Evolutionary conservation across 2,888 invertebrate genomes (phyloP), one percentile per base, ranked within the genome.

Genomic region (Geophilus truncorum): DNA sequence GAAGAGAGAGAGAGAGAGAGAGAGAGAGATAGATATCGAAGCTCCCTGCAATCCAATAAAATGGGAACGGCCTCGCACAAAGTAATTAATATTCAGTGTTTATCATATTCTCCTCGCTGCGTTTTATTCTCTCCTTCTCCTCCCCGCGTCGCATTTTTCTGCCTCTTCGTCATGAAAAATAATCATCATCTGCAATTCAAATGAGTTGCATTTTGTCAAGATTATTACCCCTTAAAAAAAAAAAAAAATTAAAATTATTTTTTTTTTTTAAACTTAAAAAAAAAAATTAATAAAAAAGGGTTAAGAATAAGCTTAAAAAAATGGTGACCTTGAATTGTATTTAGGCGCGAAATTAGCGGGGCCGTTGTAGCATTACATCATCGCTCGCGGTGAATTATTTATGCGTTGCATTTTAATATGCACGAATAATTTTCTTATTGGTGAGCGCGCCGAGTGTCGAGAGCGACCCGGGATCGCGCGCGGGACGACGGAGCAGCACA

Each of bases 11-110:
- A n/a, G n/a, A 23, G 23, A 23, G 23, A 62, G 10, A 62, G 23
- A 62, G 1, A 62, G 57, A 62, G 57, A 62, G 57, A 62, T 62
- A 62, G 57, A 62, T 62, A 62, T 62, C 57, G 57, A 62, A 62
- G 57, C 57, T 62, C 57, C 57, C 57, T 62, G 57, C 57, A 62
- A 62, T 62, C 57, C 57, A 62, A 62, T 62, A 62, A 62, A 62
- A 62, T 62, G 57, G 57, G 57, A 62, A 62, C 23, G 21, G 57
- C 57, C 57, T 62, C 57, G 57, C 30, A 76, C 76, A 76, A 34
- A 34, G 76, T 76, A 76, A 76, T 76, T 76, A 76, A 76, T 76
- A 76, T 76, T 76, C 76, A 30, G 76, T 76, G 30, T 76, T 76
- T 76, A 76, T 76, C 34, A 76, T 76, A 32, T 34, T 76, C 34